phyloP scores from a whole-genome alignment of 1,140 invertebrate species.

The Drosophila chauvacae region DNA sequence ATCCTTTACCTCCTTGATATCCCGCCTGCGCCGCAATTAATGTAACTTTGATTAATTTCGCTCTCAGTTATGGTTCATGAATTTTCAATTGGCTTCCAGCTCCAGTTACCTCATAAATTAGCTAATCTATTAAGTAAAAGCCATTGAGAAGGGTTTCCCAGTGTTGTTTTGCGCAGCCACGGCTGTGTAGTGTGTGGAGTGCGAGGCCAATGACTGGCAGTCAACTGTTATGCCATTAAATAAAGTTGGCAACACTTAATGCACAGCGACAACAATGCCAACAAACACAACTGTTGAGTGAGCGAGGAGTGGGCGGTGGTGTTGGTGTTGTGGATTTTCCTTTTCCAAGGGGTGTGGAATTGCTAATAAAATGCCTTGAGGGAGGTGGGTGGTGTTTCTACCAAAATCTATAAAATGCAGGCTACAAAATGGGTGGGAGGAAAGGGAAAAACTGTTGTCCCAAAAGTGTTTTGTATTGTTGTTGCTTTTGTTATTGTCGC shows the following conservation, averaged over 20 bases:
- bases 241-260: conserved; percentile 84
- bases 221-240: conserved; percentile 84
- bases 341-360: conserved; percentile 35
- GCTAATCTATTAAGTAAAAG: conserved; percentile 30
- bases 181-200: conserved; percentile 5
- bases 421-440: conserved; percentile 19
- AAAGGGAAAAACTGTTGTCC: conserved; percentile 23
- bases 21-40: neutral
- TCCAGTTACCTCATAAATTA: conserved; percentile 12
- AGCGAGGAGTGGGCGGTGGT: conserved; percentile 9
- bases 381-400: conserved; percentile 7
- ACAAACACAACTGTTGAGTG: conserved; percentile 58
- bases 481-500: conserved; percentile 2
- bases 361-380: conserved; percentile 38
- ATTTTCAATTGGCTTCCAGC: conserved; percentile 14
- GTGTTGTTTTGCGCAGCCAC: conserved; percentile 1
- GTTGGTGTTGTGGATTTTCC: conserved; percentile 3
- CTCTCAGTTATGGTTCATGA: conserved; percentile 18
- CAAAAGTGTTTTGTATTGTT: conserved; percentile 52
- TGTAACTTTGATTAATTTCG: conserved; percentile 5
- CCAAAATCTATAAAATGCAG: conserved; percentile 60
- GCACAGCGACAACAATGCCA: conserved; percentile 81
- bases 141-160: conserved; percentile 33
- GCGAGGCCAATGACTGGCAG: conserved; percentile 57
- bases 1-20: neutral